Percentiles rank a stretch among this genome's conserved stretches.
phyloP scores from a whole-genome alignment of 1,140 invertebrate genomes.

The Dreissena polymorpha region DNA sequence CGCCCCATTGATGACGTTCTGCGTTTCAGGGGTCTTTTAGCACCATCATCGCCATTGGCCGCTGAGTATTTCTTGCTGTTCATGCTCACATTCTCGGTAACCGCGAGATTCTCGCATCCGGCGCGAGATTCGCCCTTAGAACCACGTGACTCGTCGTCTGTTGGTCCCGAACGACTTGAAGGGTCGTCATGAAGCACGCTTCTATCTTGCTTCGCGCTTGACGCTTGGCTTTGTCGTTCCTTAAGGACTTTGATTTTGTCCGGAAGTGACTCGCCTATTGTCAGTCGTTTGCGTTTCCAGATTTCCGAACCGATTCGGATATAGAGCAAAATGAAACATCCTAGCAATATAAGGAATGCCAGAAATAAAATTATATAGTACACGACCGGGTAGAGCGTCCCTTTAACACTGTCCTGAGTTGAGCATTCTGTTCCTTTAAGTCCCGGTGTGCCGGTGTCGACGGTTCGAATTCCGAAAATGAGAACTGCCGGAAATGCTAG shows the following conservation, averaged over 20 bases:
- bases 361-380: conserved; percentile 63
- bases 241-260: conserved; percentile 16
- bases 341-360: conserved; percentile 59
- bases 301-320: conserved; percentile 62
- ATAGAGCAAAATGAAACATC: conserved; percentile 59
- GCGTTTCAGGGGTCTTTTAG: background rate
- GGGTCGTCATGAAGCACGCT: conserved; percentile 32
- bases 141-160: conserved; percentile 38
- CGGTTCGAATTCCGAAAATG: conserved; percentile 61
- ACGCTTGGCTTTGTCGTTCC: background rate
- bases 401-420: conserved; percentile 55
- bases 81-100: conserved; percentile 1
- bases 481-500: conserved; percentile 62
- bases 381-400: conserved; percentile 52
- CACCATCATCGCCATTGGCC: background rate
- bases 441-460: conserved; percentile 35
- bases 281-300: conserved; percentile 52
- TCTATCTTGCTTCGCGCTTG: background rate
- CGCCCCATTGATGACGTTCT: conserved; percentile 21
- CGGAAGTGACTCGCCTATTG: conserved; percentile 52
- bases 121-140: conserved; percentile 18
- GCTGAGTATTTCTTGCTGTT: background rate
- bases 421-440: conserved; percentile 64
- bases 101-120: conserved; percentile 22
- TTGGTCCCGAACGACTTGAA: conserved; percentile 23